Evolutionary conservation across 2,888 invertebrate genomes (phyloP).

Genomic region (Acanthoscelides obtectus): DNA sequence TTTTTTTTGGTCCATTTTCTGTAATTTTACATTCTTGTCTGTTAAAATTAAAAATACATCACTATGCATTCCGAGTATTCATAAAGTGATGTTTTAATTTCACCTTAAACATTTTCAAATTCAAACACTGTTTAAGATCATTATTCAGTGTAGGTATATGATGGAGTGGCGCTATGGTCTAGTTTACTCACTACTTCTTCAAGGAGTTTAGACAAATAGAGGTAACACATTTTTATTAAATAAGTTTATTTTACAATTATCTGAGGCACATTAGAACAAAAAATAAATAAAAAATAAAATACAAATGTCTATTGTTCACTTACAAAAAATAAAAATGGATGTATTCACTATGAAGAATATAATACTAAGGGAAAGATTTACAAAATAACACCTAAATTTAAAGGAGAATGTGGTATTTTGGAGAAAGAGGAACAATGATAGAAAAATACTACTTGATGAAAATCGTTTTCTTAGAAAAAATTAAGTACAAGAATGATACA

Average conservation of each 20-base stretch:
- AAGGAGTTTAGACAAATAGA: neutral
- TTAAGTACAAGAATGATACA: neutral
- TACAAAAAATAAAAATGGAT: neutral
- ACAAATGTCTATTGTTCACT: slow-evolving; percentile 16
- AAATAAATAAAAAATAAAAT: slow-evolving; percentile 29
- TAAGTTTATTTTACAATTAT: slow-evolving; percentile 33
- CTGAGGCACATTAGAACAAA: slow-evolving; percentile 34
- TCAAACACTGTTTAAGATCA: too few species aligned
- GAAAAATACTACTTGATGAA: neutral
- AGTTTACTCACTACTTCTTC: too few species aligned
- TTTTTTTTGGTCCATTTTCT: too few species aligned
- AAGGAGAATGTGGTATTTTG: neutral
- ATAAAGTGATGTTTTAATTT: too few species aligned
- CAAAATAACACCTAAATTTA: neutral
- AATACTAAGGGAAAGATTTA: neutral
- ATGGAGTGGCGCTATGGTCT: too few species aligned
- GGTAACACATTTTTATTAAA: slow-evolving; percentile 24
- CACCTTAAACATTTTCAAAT: too few species aligned
- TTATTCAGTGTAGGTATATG: too few species aligned
- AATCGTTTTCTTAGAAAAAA: neutral
- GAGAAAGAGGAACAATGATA: neutral
- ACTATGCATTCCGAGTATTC: too few species aligned
- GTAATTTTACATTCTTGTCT: too few species aligned
- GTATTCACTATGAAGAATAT: neutral
- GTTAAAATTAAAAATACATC: too few species aligned